phyloP scores from a whole-genome alignment of 2,113 vertebrate genomes.

The Morone chrysops region DNA sequence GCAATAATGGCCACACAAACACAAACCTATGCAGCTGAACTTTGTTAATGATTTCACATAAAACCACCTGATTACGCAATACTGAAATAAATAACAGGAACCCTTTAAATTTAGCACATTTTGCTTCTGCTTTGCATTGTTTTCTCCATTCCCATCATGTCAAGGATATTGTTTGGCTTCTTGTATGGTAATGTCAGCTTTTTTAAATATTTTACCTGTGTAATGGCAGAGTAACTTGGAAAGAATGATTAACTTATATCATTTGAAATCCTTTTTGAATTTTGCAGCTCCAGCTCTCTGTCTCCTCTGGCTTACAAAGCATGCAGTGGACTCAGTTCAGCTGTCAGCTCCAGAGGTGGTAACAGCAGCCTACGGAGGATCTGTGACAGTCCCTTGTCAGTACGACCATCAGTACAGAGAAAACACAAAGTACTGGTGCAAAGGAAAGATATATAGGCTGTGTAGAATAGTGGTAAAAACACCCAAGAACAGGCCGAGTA shows the following conservation, averaged over 20 bases:
- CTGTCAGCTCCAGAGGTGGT: constrained; percentile 61
- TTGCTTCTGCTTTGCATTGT: constrained; percentile 4
- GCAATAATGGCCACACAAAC: background rate
- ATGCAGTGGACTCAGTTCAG: constrained; percentile 18
- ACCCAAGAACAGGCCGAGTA: background rate
- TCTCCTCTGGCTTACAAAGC: constrained; percentile 43
- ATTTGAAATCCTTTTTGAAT: constrained; percentile 7
- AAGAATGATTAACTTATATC: background rate
- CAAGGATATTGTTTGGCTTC: background rate
- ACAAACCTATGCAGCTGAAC: background rate
- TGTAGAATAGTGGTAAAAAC: constrained; percentile 65
- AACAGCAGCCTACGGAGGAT: constrained; percentile 20
- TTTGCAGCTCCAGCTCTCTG: constrained; percentile 51
- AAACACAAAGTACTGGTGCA: constrained; percentile 78
- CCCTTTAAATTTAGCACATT: background rate
- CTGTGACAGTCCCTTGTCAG: constrained; percentile 57
- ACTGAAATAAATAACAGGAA: constrained; percentile 31
- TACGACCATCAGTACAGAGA: constrained; percentile 46
- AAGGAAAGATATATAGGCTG: constrained; percentile 42
- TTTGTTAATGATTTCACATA: background rate
- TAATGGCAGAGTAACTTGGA: background rate
- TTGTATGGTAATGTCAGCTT: constrained; percentile 50
- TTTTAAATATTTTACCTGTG: background rate
- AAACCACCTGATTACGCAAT: constrained; percentile 13
- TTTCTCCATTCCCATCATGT: constrained; percentile 23